Base-by-base conservation (phyloP, 2,888 invertebrate genomes). In the Pandemis heparana region DNA sequence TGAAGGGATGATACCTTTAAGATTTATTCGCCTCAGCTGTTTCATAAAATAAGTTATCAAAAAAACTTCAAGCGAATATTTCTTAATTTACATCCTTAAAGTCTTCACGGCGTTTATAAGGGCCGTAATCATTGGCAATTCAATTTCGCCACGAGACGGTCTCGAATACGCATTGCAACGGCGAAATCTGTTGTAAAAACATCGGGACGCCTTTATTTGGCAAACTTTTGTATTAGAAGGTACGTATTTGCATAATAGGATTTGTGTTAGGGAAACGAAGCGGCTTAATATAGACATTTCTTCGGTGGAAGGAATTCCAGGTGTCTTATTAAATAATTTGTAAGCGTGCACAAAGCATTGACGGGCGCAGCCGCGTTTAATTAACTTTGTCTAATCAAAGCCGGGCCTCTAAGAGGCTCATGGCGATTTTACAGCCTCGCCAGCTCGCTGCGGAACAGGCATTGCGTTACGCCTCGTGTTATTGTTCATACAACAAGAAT, bases 1-100 rank as follows among this genome's bases (percentile, higher is more conserved):
- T 80, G 79, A 76, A 79, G 81, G 18, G 80, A 83, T 83, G 80
- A 79, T 79, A 78, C 81, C 81, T 82, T 77, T 61, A 69, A 76
- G 79, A 85, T 85, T 84, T 85, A 85, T 83, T 70, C 48, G 77
- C 79, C 53, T 74, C 75, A 69, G 76, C 78, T 63, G 38, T 72
- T 76, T 74, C 18, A 60, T 23, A 59, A 43, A 76, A 71, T 63
- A 75, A 62, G 62, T 71, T 76, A 71, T 74, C 56, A 71, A 32
- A 39, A 48, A 63, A 73, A 64, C 39, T 63, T 64, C 38, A 41
- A n/a, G 74, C 23, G 43, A 61, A 70, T 61, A 53, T 63, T 70
- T 43, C 43, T 59, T 59, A 69, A 74, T 74, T 69, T 74, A 48
- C 63, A 61, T 59, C 53, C 59, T 60, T 43, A 38, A 18, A 60